These are phyloP conservation scores for Bungarus multicinctus DNA, from an alignment of 2,113 vertebrate species.

Conservation along the genomic window DNA sequence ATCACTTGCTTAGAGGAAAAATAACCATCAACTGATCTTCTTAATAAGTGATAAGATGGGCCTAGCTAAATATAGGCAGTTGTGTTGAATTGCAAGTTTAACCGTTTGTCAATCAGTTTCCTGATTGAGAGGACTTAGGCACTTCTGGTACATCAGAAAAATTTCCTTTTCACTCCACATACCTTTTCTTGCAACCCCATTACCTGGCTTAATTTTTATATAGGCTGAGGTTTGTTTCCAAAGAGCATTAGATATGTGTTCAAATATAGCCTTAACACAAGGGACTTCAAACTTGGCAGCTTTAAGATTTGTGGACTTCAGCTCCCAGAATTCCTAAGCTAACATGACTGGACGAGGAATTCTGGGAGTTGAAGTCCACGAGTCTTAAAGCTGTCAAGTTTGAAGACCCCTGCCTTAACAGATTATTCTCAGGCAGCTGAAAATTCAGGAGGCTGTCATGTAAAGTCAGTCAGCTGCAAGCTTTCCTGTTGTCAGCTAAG, in stretches of 20 bases:
- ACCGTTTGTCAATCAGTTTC: neutral
- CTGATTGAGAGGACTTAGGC: neutral
- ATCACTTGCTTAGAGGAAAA: neutral
- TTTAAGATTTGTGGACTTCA: too few species aligned
- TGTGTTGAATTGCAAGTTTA: neutral
- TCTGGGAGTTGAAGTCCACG: too few species aligned
- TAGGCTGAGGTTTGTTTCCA: neutral
- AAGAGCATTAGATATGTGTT: neutral
- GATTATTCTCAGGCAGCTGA: neutral
- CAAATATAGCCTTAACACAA: too few species aligned
- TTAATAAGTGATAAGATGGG: neutral
- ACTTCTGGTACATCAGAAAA: neutral
- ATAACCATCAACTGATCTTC: neutral
- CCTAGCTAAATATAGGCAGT: neutral
- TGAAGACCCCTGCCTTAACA: neutral
- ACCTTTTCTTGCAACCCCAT: neutral
- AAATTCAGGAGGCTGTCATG: neutral
- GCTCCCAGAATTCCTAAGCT: too few species aligned
- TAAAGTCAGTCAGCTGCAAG: neutral
- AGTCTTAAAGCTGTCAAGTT: too few species aligned
- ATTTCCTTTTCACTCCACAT: neutral
- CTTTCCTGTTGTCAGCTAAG: neutral
- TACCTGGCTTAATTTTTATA: neutral
- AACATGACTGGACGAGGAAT: too few species aligned
- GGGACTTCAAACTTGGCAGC: too few species aligned